Conservation (phyloP, 2,888 invertebrate genomes). For the Balanococcus diminutus region DNA sequence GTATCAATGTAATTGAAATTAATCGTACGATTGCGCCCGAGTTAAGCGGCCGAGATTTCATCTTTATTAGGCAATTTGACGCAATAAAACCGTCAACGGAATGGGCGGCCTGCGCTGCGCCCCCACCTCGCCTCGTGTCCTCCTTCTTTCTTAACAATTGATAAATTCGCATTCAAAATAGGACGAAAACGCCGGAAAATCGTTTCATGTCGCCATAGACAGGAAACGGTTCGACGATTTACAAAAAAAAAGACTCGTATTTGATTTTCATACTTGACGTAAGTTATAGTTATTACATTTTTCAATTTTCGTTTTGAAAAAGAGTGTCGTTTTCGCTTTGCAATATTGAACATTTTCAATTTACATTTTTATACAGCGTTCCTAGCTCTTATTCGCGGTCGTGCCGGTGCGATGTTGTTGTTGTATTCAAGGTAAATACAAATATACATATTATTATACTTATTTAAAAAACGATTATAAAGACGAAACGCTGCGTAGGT, state of each 20-base stretch:
- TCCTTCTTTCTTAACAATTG: neutral
- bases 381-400: neutral
- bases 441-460: conserved; percentile 18
- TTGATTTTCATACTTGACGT: conserved; percentile 49
- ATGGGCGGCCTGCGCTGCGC: neutral
- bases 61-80: conserved; percentile 29
- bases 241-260: conserved; percentile 41
- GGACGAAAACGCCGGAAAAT: conserved; percentile 27
- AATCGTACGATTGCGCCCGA: conserved; percentile 21
- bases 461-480: neutral
- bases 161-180: conserved; percentile 29
- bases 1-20: neutral
- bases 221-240: conserved; percentile 41
- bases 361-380: conserved; percentile 36
- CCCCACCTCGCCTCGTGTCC: neutral
- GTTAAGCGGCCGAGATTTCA: conserved; percentile 14
- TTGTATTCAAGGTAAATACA: conserved; percentile 27
- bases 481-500: neutral
- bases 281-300: conserved; percentile 48
- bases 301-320: conserved; percentile 40
- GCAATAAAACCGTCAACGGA: conserved; percentile 32
- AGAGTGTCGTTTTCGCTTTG: conserved; percentile 48
- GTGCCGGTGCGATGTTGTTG: neutral
- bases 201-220: conserved; percentile 38
- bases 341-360: conserved; percentile 49